Evolutionary conservation across 2,113 vertebrate species (phyloP).

Genomic region (Ictalurus punctatus): DNA sequence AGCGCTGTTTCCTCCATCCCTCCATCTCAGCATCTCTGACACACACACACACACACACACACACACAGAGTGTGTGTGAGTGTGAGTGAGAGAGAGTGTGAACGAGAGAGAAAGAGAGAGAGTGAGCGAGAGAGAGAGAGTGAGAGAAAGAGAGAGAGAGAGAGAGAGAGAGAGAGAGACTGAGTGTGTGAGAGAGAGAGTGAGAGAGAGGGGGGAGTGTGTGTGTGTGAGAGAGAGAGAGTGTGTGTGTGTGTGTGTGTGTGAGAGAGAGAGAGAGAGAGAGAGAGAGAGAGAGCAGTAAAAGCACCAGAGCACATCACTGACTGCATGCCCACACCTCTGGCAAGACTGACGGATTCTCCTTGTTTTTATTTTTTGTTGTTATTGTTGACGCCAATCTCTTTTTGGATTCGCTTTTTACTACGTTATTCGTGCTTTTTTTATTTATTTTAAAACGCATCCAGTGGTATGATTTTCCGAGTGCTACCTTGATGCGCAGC

Average conservation of each 20-base stretch:
- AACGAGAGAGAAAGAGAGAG: neutral
- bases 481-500: constrained; percentile 50
- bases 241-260: no score
- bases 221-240: no score
- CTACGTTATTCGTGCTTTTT: constrained; percentile 27
- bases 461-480: constrained; percentile 54
- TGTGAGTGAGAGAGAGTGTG: neutral
- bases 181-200: neutral
- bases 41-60: neutral
- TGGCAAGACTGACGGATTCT: constrained; percentile 46
- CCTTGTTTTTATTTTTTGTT: constrained; percentile 17
- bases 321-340: constrained; percentile 57
- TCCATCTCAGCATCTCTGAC: constrained; percentile 32
- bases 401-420: constrained; percentile 7
- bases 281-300: constrained; percentile 59
- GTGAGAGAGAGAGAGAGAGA: neutral
- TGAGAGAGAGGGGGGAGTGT: no score
- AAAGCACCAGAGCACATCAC: constrained; percentile 63
- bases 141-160: neutral
- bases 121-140: constrained; percentile 1
- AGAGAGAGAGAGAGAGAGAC: neutral
- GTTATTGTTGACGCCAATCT: neutral
- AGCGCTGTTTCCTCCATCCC: constrained; percentile 16
- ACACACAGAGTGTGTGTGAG: no score
- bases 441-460: constrained; percentile 28